A percentile compares a stretch with the other conserved stretches of the same genome.
phyloP scores from a whole-genome alignment of 2,797 vertebrate genomes.

The Chloroceryle inda region DNA sequence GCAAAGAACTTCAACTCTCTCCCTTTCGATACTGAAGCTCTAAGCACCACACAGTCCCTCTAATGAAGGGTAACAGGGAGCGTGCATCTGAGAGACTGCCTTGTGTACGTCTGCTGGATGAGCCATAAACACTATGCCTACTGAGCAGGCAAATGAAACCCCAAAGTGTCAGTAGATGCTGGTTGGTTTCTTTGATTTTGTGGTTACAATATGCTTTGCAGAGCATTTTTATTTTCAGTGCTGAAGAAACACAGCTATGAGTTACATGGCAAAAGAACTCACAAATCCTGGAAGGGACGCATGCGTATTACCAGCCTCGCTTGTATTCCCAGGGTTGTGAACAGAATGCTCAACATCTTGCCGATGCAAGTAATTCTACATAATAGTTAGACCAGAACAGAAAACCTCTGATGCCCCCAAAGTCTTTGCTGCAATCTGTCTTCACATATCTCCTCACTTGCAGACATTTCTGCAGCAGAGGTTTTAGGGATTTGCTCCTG shows the following conservation, averaged over 20 bases:
- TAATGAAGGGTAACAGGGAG: background rate
- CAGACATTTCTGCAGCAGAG: conserved; percentile 56
- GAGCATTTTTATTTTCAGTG: conserved; percentile 10
- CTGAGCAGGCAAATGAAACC: background rate
- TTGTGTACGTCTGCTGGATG: background rate
- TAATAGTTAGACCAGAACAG: background rate
- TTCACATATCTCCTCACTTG: conserved; percentile 27
- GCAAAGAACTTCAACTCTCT: background rate
- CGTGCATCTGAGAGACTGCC: background rate
- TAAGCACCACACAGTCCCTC: background rate
- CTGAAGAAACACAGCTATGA: background rate
- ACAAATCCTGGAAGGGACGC: background rate
- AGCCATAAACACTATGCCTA: background rate
- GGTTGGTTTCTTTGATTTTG: conserved; percentile 9
- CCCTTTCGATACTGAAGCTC: background rate
- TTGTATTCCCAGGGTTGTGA: background rate
- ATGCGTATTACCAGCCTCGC: background rate
- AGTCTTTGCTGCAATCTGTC: conserved; percentile 54
- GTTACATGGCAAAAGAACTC: background rate
- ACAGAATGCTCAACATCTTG: conserved; percentile 15
- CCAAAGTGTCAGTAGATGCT: background rate
- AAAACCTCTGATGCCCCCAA: conserved; percentile 5
- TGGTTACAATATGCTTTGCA: background rate
- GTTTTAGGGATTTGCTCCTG: conserved; percentile 69
- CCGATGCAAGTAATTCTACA: background rate